Base-by-base conservation (phyloP, 2,888 invertebrate genomes). In the Ormyrus rosae region DNA sequence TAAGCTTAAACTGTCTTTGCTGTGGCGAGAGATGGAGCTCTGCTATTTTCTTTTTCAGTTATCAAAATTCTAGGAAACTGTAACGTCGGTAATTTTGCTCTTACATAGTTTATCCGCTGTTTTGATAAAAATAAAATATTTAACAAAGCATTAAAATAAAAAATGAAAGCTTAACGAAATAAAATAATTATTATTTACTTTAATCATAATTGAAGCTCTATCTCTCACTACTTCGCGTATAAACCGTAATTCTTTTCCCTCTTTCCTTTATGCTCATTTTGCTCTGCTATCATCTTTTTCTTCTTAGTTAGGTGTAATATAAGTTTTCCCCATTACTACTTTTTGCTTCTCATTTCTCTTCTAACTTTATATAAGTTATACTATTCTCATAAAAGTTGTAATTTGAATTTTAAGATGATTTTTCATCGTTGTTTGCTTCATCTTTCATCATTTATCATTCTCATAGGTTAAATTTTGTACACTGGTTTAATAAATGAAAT, bases 1-100 rank as follows among this genome's bases (percentile, higher is more conserved):
- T 90, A 88, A 90, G 90, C 90, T 86, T 90, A 87, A 89, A 89
- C 83, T 89, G 90, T 90, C 87, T 88, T 88, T 87, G 87, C 82
- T 76, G 61, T 72, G 60, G 51, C 65, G 55, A 80, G 72, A 81
- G 76, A 74, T 83, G 46, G 63, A 78, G 19, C 55, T 45, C 46
- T 45, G 6, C 46, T 0, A 4, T 67, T 11, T 56, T 9, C 9
- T 50, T 56, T 6, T 51, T 51, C 5, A 67, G 56, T 46, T 53
- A 11, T 19, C 9, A 58, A 70, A 34, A 34, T 34, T 34, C 2
- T 34, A 34, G 34, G 34, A 34, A 34, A 34, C 4, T 34, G 34
- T 34, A 34, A 34, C 34, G 34, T 34, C 34, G 34, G 34, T 34
- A 34, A 34, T 34, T 34, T 34, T 34, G 34, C 3, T 34, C 34